Evolutionary conservation across 2,888 invertebrate species (phyloP), one percentile per base, ranked within the genome.

Genomic region (Odontocolon sp.): DNA sequence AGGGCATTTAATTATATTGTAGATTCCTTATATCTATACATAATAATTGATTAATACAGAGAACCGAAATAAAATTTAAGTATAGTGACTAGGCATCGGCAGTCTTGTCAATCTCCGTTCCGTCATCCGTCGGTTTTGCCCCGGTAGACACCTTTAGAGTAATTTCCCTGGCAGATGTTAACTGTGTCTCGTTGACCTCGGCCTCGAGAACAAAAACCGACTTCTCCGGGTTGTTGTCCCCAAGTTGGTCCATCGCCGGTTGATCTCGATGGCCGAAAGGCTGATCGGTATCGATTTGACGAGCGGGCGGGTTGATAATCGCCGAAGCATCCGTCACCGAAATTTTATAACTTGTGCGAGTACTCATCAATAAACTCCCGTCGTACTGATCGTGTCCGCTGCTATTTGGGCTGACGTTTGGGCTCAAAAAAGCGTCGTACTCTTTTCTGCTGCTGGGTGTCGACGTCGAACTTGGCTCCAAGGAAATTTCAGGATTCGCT

Each of bases 121-220:
- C 38, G 47, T 70, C 45, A 0, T 54, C 63, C 6, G 40, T 40
- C 11, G 47, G n/a, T n/a, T n/a, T n/a, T n/a, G n/a, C n/a, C n/a
- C n/a, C n/a, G n/a, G n/a, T n/a, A n/a, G n/a, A n/a, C n/a, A n/a
- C n/a, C n/a, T n/a, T n/a, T n/a, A n/a, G n/a, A n/a, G n/a, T 47
- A 28, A 50, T 50, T 16, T 68, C 56, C 16, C 16, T 21, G 5
- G 8, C 40, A 2, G 38, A 56, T 0, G 50, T 50, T 0, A 59
- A 28, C 28, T 36, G 26, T 2, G 36, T 67, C 9, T 71, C 66
- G 21, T 86, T 87, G 1, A 87, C 83, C 21, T 87, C 87, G 1
- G 83, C 87, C 21, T 87, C 86, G 42, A 86, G 86, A 0, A 87
- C 82, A 47, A 86, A 84, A 21, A 83, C 83, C n/a, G 86, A 83